These are phyloP conservation scores for Octomys mimax DNA, from an alignment of 2,797 vertebrate species.

Conservation along the genomic window DNA sequence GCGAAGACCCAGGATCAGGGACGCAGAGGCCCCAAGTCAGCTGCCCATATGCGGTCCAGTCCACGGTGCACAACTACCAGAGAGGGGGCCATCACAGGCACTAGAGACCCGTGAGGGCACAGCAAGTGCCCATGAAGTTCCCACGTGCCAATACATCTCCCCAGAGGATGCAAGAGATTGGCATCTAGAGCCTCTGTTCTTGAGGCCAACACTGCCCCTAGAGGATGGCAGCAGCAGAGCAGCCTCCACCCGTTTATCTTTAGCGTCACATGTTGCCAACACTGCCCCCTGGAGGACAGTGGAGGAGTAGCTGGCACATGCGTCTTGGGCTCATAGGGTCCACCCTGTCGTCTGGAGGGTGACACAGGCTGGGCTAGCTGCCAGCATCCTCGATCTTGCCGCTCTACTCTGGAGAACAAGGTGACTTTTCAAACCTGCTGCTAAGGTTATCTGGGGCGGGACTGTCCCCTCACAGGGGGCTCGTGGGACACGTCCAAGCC, in stretches of 20 bases:
- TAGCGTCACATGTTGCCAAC: too few species aligned
- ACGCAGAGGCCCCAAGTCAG: rapidly evolving
- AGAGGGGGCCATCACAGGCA: not conserved
- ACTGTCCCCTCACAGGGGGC: not conserved
- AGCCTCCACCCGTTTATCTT: too few species aligned
- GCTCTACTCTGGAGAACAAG: not conserved
- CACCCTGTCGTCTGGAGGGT: not conserved
- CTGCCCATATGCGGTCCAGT: rapidly evolving
- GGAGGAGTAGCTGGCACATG: too few species aligned
- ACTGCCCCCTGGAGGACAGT: not conserved
- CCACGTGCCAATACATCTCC: too few species aligned
- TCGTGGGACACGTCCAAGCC: constrained; percentile 84
- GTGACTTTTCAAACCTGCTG: not conserved
- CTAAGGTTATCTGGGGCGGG: not conserved
- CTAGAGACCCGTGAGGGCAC: not conserved
- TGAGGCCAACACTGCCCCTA: not conserved
- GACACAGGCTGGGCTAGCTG: not conserved
- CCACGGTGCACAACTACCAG: not conserved
- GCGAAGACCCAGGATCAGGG: not conserved
- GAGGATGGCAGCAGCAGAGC: rapidly evolving
- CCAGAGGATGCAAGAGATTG: too few species aligned
- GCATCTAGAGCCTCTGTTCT: too few species aligned
- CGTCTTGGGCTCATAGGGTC: too few species aligned
- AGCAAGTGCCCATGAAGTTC: not conserved
- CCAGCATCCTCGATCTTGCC: rapidly evolving